These are phyloP conservation scores for Eurois occulta DNA, from an alignment of 2,888 invertebrate genomes.

Conservation along the genomic window DNA sequence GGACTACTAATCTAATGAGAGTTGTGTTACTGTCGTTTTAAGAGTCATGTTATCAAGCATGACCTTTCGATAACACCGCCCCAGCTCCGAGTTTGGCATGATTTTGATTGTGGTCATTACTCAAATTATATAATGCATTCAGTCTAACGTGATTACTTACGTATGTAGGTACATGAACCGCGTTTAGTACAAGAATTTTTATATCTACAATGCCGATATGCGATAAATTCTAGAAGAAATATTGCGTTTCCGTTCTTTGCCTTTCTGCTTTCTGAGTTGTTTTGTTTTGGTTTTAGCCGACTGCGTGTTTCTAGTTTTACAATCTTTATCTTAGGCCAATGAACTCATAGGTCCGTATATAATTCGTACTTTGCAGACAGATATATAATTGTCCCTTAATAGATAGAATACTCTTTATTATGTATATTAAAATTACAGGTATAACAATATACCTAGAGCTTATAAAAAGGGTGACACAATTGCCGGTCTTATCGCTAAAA, in stretches of 20 bases:
- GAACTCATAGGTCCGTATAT: constrained; percentile 10
- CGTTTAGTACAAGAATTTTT: background rate
- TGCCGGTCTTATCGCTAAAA: background rate
- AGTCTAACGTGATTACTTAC: constrained; percentile 12
- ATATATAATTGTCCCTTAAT: background rate
- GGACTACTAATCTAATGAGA: constrained; percentile 62
- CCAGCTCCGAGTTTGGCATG: constrained; percentile 59
- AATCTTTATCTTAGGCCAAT: constrained; percentile 14
- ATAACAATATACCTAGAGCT: too few species aligned
- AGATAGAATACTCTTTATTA: background rate
- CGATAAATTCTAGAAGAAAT: background rate
- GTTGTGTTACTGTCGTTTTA: constrained; percentile 64
- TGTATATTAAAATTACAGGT: background rate
- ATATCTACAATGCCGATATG: background rate
- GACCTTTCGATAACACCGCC: constrained; percentile 69
- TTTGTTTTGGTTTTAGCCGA: background rate
- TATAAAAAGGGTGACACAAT: background rate
- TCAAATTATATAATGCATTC: constrained; percentile 51
- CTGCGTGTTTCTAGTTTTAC: constrained; percentile 6
- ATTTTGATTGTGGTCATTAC: constrained; percentile 59
- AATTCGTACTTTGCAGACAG: background rate
- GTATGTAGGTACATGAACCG: background rate
- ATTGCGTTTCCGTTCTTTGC: background rate
- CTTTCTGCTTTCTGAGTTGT: too few species aligned
- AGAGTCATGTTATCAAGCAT: constrained; percentile 64